A percentile compares a stretch with the other conserved stretches of the same genome.
phyloP scores from a whole-genome alignment of 2,888 invertebrate species.

The Aproaerema taeniolella region DNA sequence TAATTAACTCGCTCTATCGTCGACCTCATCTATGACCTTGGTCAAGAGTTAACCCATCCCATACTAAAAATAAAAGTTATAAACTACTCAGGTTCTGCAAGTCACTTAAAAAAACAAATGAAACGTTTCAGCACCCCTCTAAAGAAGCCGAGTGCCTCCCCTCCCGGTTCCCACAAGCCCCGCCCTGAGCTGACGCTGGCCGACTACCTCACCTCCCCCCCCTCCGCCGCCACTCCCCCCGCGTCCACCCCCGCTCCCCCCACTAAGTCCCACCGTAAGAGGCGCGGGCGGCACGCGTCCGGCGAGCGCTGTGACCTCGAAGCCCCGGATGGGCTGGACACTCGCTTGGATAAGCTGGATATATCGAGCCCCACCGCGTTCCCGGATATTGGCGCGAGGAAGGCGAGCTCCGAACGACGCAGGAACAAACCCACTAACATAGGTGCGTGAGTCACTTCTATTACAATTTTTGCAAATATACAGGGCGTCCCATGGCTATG shows the following conservation, averaged over 20 bases:
- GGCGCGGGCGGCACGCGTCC: slow-evolving; percentile 42
- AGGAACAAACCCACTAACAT: slow-evolving; percentile 76
- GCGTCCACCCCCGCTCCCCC: slow-evolving; percentile 46
- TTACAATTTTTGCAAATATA: too few species aligned
- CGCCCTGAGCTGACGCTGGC: slow-evolving; percentile 60
- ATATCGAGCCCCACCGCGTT: slow-evolving; percentile 59
- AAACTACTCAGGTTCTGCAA: too few species aligned
- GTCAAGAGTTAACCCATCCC: too few species aligned
- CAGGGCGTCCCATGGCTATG: too few species aligned
- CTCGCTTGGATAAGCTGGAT: slow-evolving; percentile 54
- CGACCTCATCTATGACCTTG: too few species aligned
- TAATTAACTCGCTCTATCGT: neutral
- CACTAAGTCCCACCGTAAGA: slow-evolving; percentile 58
- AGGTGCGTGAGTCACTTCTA: too few species aligned
- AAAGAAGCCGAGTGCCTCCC: too few species aligned
- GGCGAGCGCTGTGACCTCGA: too few species aligned
- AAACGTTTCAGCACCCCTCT: neutral
- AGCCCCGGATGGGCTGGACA: too few species aligned
- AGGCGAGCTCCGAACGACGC: slow-evolving; percentile 51
- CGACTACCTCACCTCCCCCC: slow-evolving; percentile 49
- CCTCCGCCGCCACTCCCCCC: slow-evolving; percentile 53
- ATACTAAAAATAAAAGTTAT: too few species aligned
- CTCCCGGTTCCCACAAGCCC: too few species aligned
- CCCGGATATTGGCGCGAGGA: slow-evolving; percentile 61
- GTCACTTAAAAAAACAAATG: too few species aligned